phyloP scores from a whole-genome alignment of 2,113 vertebrate genomes.

The Tachysurus fulvidraco region DNA sequence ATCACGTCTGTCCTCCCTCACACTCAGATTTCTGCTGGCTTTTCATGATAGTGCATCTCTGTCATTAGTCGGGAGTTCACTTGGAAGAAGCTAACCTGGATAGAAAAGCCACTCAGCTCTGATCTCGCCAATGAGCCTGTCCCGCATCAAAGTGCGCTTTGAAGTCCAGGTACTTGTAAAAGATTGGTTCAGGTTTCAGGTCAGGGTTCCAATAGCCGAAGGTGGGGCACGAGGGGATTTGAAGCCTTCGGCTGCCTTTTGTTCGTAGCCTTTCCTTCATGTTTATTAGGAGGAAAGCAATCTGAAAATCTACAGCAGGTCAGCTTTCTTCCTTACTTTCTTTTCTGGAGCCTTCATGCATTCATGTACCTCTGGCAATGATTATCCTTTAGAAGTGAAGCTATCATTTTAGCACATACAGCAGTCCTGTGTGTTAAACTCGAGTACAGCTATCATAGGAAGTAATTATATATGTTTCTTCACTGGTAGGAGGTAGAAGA shows the following conservation, averaged over 20 bases:
- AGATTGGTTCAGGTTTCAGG: slow-evolving; percentile 68
- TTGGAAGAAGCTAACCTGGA: slow-evolving; percentile 63
- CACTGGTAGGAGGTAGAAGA: too few species aligned
- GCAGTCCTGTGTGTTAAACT: too few species aligned
- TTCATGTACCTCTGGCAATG: neutral
- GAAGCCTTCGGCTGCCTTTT: slow-evolving; percentile 60
- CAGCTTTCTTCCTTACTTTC: neutral
- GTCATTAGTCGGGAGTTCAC: slow-evolving; percentile 65
- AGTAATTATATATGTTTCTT: too few species aligned
- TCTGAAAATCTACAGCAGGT: slow-evolving; percentile 33
- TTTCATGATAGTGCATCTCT: slow-evolving; percentile 61
- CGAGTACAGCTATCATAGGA: too few species aligned
- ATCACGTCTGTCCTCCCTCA: slow-evolving; percentile 59
- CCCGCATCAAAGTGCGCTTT: slow-evolving; percentile 72
- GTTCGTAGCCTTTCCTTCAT: slow-evolving; percentile 60
- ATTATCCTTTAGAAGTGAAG: neutral
- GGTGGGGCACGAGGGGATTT: slow-evolving; percentile 57
- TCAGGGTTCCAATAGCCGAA: slow-evolving; percentile 65
- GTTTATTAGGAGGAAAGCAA: slow-evolving; percentile 65
- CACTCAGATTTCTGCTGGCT: slow-evolving; percentile 55
- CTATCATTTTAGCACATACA: neutral
- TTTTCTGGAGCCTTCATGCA: neutral
- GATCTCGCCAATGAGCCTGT: slow-evolving; percentile 66
- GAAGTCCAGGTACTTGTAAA: slow-evolving; percentile 66
- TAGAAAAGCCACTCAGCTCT: slow-evolving; percentile 67